Evolutionary conservation across 2,888 invertebrate species (phyloP).

Genomic region (Sinelater perroti): DNA sequence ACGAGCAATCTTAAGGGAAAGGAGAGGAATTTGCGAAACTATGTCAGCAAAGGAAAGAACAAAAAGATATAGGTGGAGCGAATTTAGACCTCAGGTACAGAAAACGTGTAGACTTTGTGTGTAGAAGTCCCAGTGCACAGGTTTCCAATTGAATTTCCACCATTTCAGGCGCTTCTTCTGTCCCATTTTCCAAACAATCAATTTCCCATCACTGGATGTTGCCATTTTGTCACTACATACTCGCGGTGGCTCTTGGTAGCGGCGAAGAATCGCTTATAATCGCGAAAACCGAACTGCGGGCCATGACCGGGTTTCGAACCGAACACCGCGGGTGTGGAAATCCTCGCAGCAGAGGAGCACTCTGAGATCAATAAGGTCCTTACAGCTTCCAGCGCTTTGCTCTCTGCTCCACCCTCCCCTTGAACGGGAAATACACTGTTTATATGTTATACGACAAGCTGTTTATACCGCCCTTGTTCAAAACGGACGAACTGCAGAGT

Average conservation of each 20-base stretch:
- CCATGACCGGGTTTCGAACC: conserved; percentile 46
- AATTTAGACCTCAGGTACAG: conserved; percentile 51
- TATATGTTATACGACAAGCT: conserved; percentile 23
- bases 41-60: conserved; percentile 29
- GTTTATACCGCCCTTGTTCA: conserved; percentile 19
- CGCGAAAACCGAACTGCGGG: conserved; percentile 40
- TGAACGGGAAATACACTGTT: conserved; percentile 30
- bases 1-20: conserved; percentile 12
- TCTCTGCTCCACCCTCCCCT: conserved; percentile 37
- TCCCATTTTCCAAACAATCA: conserved; percentile 49
- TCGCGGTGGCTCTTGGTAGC: conserved; percentile 24
- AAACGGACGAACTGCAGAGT: conserved; percentile 3
- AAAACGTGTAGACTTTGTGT: conserved; percentile 45
- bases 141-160: conserved; percentile 54
- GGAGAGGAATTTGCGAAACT: conserved; percentile 11
- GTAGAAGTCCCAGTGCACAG: conserved; percentile 53
- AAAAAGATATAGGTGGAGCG: conserved; percentile 29
- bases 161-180: conserved; percentile 56
- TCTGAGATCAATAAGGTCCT: conserved; percentile 58
- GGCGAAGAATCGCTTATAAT: conserved; percentile 34
- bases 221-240: conserved; percentile 42
- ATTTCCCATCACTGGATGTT: conserved; percentile 51
- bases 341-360: conserved; percentile 50
- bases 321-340: conserved; percentile 53
- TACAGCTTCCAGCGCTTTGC: conserved; percentile 53